These are phyloP conservation scores for Python bivittatus DNA, from an alignment of 2,113 vertebrate species.

Conservation along the genomic window DNA sequence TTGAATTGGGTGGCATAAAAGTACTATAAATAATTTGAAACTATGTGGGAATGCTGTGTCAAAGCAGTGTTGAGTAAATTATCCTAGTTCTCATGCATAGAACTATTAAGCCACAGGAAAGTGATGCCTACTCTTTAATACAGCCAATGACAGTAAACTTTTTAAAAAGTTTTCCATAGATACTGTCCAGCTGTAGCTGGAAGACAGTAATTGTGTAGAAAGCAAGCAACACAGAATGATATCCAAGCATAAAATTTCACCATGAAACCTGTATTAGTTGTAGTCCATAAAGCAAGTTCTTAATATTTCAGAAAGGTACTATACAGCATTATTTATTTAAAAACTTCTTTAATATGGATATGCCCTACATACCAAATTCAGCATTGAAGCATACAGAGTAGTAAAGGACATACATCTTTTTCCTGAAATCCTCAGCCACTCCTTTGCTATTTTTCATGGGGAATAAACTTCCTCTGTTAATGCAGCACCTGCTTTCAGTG, in stretches of 20 bases:
- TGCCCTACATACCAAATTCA: neutral
- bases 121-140: neutral
- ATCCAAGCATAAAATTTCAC: neutral
- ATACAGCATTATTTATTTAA: neutral
- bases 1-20: neutral
- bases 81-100: neutral
- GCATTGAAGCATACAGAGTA: neutral
- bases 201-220: neutral
- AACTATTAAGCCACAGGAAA: neutral
- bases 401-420: neutral
- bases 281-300: neutral
- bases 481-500: neutral
- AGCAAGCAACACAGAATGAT: neutral
- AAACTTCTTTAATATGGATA: conserved; percentile 12
- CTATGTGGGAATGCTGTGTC: neutral
- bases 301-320: neutral
- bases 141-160: neutral
- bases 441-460: neutral
- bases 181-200: no score
- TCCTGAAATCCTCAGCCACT: neutral
- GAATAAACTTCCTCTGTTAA: neutral
- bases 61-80: neutral
- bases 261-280: neutral
- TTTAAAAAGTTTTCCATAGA: neutral
- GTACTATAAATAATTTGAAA: neutral